phyloP scores from a whole-genome alignment of 1,140 invertebrate genomes.

The Pseudomyrmex cubaensis region DNA sequence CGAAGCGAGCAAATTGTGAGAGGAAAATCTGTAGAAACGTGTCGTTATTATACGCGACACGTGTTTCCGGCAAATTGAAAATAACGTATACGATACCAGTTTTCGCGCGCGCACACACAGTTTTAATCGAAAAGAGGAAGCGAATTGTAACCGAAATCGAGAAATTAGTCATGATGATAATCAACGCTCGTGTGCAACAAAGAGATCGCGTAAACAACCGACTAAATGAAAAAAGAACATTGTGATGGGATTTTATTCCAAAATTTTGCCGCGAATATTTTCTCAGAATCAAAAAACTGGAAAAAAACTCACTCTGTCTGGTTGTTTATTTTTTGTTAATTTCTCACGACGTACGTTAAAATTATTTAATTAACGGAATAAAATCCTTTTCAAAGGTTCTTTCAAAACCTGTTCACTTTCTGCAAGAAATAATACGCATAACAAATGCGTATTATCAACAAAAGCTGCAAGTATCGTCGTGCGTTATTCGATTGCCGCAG shows the following conservation, averaged over 20 bases:
- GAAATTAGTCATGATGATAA: neutral
- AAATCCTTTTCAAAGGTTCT: too few relatives aligned
- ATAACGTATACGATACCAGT: constrained; percentile 50
- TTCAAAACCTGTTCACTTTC: too few relatives aligned
- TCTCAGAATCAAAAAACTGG: too few relatives aligned
- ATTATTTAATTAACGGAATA: too few relatives aligned
- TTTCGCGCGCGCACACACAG: neutral
- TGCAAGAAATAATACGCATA: neutral
- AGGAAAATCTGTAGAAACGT: neutral
- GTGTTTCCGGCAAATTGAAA: constrained; percentile 13
- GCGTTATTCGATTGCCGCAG: constrained; percentile 40
- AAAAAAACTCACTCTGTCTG: too few relatives aligned
- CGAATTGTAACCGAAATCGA: neutral
- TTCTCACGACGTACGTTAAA: too few relatives aligned
- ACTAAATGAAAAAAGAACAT: too few relatives aligned
- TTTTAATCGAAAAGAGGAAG: constrained; percentile 9
- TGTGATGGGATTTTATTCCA: too few relatives aligned
- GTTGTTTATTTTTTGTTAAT: too few relatives aligned
- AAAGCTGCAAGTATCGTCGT: constrained; percentile 33
- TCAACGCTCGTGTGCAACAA: too few relatives aligned
- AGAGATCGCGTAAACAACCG: too few relatives aligned
- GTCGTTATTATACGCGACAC: constrained; percentile 17
- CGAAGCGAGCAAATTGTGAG: constrained; percentile 28
- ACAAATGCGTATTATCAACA: neutral
- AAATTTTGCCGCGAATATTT: too few relatives aligned